Conservation (phyloP, 2,888 invertebrate species). For the Baccha elongata region DNA sequence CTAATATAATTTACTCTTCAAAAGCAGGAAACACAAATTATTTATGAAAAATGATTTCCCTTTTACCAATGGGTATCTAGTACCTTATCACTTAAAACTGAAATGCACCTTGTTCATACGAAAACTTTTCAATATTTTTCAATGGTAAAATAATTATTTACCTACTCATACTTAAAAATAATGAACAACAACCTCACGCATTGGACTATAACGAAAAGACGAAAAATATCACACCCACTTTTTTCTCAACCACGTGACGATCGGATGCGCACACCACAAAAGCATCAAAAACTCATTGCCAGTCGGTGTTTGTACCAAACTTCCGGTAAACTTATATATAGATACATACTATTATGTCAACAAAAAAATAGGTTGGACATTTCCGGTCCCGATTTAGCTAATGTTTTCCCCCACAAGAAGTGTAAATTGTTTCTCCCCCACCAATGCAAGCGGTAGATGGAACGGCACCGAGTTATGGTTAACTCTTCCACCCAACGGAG, state of each 20-base stretch:
- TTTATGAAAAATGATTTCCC: background rate
- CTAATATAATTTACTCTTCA: too few relatives aligned
- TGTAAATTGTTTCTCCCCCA: constrained; percentile 42
- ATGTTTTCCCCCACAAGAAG: constrained; percentile 28
- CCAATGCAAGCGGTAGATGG: too few relatives aligned
- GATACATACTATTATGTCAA: background rate
- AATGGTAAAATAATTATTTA: background rate
- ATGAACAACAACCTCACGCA: constrained; percentile 8
- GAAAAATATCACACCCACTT: constrained; percentile 61
- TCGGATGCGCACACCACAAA: constrained; percentile 62
- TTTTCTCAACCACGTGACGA: constrained; percentile 64
- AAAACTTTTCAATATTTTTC: background rate
- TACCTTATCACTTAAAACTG: too few relatives aligned
- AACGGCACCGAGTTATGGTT: background rate
- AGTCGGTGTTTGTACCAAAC: constrained; percentile 26
- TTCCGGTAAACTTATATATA: constrained; percentile 52
- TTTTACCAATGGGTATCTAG: background rate
- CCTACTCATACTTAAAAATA: background rate
- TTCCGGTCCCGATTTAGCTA: constrained; percentile 48
- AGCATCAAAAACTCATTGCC: constrained; percentile 21
- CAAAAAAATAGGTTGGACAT: constrained; percentile 67
- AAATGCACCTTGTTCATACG: constrained; percentile 11
- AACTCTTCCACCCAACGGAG: constrained; percentile 61
- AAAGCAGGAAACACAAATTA: background rate
- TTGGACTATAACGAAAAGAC: constrained; percentile 29